Conservation (phyloP, 2,888 invertebrate species). For the Hypsopygia costalis region DNA sequence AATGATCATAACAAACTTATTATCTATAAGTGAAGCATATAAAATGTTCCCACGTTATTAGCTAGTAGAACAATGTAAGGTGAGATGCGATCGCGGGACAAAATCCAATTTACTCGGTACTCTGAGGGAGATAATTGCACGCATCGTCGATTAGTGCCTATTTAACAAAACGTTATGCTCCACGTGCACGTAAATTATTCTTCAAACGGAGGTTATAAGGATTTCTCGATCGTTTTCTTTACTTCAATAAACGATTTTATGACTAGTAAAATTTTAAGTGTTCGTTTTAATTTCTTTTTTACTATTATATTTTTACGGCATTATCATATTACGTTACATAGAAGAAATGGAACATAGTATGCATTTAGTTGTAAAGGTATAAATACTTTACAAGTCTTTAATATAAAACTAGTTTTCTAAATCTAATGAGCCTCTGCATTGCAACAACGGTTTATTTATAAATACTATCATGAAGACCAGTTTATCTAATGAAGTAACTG, state of each 20-base stretch:
- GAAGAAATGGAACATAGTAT: too few species aligned
- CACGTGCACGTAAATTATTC: constrained; percentile 24
- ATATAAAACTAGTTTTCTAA: constrained; percentile 6
- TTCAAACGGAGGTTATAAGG: constrained; percentile 1
- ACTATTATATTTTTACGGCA: neutral
- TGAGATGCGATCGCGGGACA: constrained; percentile 22
- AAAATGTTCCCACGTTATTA: constrained; percentile 34
- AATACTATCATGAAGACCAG: constrained; percentile 4
- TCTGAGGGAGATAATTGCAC: constrained; percentile 28
- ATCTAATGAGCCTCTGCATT: neutral
- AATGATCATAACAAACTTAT: constrained; percentile 9
- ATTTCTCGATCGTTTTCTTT: constrained; percentile 10
- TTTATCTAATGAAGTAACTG: constrained; percentile 5
- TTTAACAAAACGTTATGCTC: constrained; percentile 25
- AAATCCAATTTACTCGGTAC: constrained; percentile 32
- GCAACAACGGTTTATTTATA: constrained; percentile 10
- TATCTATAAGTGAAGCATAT: constrained; percentile 11
- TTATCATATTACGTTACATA: too few species aligned
- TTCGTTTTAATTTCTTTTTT: neutral
- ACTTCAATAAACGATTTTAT: constrained; percentile 4
- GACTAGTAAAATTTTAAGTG: neutral
- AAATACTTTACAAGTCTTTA: neutral
- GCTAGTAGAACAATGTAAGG: constrained; percentile 27
- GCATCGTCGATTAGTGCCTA: constrained; percentile 32
- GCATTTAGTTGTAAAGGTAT: too few species aligned